phyloP scores from a whole-genome alignment of 2,888 invertebrate genomes.

The Drosophila yooni region DNA sequence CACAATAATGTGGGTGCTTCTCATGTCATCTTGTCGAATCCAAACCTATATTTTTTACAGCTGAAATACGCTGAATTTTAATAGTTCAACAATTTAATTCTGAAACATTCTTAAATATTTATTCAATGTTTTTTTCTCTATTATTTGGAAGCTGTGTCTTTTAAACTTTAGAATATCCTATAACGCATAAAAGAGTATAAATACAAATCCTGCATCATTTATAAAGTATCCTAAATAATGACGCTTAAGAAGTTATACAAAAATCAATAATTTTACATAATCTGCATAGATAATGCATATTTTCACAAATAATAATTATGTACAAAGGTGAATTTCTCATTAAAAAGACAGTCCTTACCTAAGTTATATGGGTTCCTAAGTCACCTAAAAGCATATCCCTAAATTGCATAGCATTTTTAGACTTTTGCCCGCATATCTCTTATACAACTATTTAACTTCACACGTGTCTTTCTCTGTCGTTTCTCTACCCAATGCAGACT shows the following conservation, averaged over 20 bases:
- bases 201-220: neutral
- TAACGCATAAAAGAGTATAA: neutral
- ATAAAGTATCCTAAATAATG: neutral
- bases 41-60: neutral
- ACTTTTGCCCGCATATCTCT: neutral
- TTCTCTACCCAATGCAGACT: conserved; percentile 48
- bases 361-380: neutral
- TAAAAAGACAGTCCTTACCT: too few relatives aligned
- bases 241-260: too few relatives aligned
- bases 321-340: neutral
- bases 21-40: neutral
- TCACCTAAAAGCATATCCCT: neutral
- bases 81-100: neutral
- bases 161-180: neutral
- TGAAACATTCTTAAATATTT: neutral
- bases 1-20: neutral
- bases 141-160: too few relatives aligned
- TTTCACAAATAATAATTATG: neutral
- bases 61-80: neutral
- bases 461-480: conserved; percentile 62
- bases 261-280: too few relatives aligned
- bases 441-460: conserved; percentile 51
- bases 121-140: too few relatives aligned
- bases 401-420: neutral
- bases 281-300: too few relatives aligned